Conservation (phyloP, 2,797 vertebrate genomes). For the Microctenopoma stevenorrisi region DNA sequence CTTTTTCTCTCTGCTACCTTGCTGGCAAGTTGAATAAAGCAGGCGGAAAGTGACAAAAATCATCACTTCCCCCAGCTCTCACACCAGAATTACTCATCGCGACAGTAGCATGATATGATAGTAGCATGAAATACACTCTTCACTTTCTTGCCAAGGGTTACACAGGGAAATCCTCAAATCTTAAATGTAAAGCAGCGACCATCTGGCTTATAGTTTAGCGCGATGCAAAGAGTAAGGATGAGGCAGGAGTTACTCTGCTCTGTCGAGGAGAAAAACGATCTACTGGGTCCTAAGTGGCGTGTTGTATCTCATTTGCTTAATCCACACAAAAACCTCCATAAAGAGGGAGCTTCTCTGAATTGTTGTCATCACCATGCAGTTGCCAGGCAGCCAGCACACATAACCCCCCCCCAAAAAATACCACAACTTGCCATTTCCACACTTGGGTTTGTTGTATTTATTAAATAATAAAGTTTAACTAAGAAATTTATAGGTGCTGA, state of each 20-base stretch:
- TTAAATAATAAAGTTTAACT: not conserved
- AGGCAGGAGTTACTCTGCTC: not conserved
- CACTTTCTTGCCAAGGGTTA: too few relatives aligned
- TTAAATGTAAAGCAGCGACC: too few relatives aligned
- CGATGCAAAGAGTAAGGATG: not conserved
- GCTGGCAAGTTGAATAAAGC: not conserved
- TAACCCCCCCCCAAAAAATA: not conserved
- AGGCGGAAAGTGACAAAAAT: too few relatives aligned
- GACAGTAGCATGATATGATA: too few relatives aligned
- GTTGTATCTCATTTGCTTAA: conserved; percentile 3
- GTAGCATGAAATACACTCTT: too few relatives aligned
- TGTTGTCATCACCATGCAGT: not conserved
- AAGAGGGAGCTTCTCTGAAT: not conserved
- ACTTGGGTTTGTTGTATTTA: not conserved
- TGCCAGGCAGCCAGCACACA: not conserved
- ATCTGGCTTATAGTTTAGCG: not conserved
- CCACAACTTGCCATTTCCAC: not conserved
- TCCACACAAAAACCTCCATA: not conserved
- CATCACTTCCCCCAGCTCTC: too few relatives aligned
- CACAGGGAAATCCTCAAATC: too few relatives aligned
- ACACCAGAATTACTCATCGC: too few relatives aligned
- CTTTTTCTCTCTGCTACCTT: not conserved
- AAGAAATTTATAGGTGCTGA: not conserved
- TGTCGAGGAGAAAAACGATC: not conserved
- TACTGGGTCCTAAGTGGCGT: not conserved